These are phyloP conservation scores for Aulostomus chinensis DNA, from an alignment of 2,797 vertebrate species.

Conservation along the genomic window DNA sequence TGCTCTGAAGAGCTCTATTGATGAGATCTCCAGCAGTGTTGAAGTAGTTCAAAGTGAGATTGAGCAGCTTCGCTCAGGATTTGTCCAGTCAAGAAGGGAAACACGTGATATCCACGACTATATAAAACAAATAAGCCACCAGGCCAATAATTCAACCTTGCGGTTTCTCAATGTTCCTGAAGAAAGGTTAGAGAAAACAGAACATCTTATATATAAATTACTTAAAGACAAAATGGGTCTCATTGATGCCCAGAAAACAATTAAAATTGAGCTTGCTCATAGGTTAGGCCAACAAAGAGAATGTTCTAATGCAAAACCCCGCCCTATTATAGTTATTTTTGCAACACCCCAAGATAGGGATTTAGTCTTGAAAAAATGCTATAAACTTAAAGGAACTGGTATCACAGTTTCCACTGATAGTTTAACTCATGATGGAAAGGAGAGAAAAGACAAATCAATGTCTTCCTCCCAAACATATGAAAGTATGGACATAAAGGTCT, in stretches of 20 bases:
- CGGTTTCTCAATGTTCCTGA: slow-evolving; percentile 96
- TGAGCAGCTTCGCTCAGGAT: slow-evolving; percentile 94
- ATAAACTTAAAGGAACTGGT: slow-evolving; percentile 97
- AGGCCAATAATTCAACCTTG: slow-evolving; percentile 91
- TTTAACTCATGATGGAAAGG: slow-evolving; percentile 88
- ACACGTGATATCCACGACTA: slow-evolving; percentile 98
- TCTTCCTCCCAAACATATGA: slow-evolving; percentile 96
- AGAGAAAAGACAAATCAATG: slow-evolving; percentile 89
- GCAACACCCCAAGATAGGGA: slow-evolving; percentile 93
- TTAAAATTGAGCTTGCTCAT: slow-evolving; percentile 96
- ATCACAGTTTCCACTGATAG: slow-evolving; percentile 96
- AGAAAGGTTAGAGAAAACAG: slow-evolving; percentile 89
- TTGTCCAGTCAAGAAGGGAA: slow-evolving; percentile 96
- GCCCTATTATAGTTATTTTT: slow-evolving; percentile 96
- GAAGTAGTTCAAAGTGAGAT: slow-evolving; percentile 99
- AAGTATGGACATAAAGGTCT: slow-evolving; percentile 95
- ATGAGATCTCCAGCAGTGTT: slow-evolving; percentile 98
- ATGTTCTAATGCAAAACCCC: slow-evolving; percentile 95
- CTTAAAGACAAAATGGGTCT: slow-evolving; percentile 96
- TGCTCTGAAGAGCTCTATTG: slow-evolving; percentile 96
- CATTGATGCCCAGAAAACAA: slow-evolving; percentile 85
- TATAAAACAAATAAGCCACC: slow-evolving; percentile 92
- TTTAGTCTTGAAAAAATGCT: slow-evolving; percentile 96
- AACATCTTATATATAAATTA: slow-evolving; percentile 89
- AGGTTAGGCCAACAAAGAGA: slow-evolving; percentile 94